Evolutionary conservation across 2,888 invertebrate genomes (phyloP), one percentile per base, ranked within the genome.

Genomic region (Apodemia zela): DNA sequence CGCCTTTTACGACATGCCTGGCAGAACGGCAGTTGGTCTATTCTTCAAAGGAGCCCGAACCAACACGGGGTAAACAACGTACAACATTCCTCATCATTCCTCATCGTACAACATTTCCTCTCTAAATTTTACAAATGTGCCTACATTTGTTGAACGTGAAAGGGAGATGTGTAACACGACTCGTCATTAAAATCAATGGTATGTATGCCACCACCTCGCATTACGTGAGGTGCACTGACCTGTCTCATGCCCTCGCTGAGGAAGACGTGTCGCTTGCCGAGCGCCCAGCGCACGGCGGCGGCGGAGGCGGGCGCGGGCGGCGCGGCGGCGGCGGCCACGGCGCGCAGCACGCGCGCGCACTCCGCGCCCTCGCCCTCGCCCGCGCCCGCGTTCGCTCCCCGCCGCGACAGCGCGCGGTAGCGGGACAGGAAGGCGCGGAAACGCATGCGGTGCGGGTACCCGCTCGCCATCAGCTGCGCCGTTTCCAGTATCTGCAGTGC

Each of bases 391-490:
- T 95, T 94, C 73, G 95, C 96, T 78, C 96, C 94, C 79, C 96
- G 96, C n/a, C 96, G 95, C 63, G 96, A 97, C 73, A 98, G 89
- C 78, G 97, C 93, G 71, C 96, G 94, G 89, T 98, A 98, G 35
- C 98, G 94, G 0, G 94, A 93, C 80, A 96, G 96, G 87, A 98
- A 98, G 47, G 97, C 97, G 81, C 97, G 98, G 87, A 98, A 98
- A 29, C 98, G 94, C 97, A 98, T 97, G 73, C 98, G 94, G 84
- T 98, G 98, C 33, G 98, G 98, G 85, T 97, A 98, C 10, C 98
- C 98, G 76, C 97, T 97, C 15, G 98, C 97, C 98, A 98, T 98
- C 67, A 98, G 90, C 84, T 98, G 98, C 18, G 98, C 97, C 54
- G 98, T 98, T 89, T 98, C 98, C 62, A 98, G 89, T n/a, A 98